A percentile compares a stretch with the other conserved stretches of the same genome.
phyloP scores from a whole-genome alignment of 1,140 invertebrate genomes.

The Musca vetustissima region DNA sequence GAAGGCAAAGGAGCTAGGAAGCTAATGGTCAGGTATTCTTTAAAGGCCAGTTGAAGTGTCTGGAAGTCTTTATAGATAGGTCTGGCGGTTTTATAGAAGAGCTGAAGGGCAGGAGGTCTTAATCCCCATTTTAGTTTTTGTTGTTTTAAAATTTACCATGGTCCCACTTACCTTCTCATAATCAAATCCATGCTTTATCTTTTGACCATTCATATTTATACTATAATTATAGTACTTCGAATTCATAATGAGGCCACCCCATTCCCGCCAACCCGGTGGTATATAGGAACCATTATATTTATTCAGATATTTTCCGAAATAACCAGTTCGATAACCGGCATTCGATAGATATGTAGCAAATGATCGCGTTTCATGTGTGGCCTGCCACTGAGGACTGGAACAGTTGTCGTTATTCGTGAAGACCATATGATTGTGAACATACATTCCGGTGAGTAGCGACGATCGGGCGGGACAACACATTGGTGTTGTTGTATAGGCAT shows the following conservation, averaged over 20 bases:
- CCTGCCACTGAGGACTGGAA: conserved; percentile 88
- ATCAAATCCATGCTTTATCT: conserved; percentile 88
- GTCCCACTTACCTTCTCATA: conserved; percentile 76
- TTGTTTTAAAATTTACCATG: too few species aligned
- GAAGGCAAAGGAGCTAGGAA: too few species aligned
- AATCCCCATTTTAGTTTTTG: too few species aligned
- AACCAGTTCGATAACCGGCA: conserved; percentile 91
- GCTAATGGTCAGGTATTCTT: too few species aligned
- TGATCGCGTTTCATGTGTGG: conserved; percentile 85
- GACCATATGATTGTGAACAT: conserved; percentile 95
- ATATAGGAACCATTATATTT: conserved; percentile 95
- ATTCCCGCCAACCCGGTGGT: conserved; percentile 94
- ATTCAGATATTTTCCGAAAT: conserved; percentile 98
- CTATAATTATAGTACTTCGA: conserved; percentile 99
- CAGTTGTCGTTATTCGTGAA: conserved; percentile 94
- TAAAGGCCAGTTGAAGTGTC: too few species aligned
- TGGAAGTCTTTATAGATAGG: too few species aligned
- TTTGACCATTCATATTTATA: conserved; percentile 93
- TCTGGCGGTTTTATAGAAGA: too few species aligned
- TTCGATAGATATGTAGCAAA: conserved; percentile 92
- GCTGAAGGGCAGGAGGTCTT: too few species aligned
- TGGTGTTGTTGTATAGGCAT: conserved; percentile 93
- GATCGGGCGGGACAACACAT: conserved; percentile 98
- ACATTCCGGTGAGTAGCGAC: conserved; percentile 89
- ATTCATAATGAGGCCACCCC: conserved; percentile 96